Conservation (phyloP, 2,113 vertebrate genomes). For the Pelmatolapia mariae region DNA sequence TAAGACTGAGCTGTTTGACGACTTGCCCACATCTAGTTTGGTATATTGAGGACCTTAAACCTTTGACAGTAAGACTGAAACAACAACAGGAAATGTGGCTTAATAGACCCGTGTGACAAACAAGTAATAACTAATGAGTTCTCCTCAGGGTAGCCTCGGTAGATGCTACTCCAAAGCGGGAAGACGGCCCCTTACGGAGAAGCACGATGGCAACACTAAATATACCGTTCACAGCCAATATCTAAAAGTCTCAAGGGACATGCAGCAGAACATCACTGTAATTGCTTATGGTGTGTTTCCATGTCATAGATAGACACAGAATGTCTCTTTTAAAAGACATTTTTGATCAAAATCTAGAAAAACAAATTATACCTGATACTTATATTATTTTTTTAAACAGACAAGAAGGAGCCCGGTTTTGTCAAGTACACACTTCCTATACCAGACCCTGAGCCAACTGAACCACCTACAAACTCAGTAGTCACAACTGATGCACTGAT, state of each 20-base stretch:
- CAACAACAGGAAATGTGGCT: background rate
- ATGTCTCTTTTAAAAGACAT: background rate
- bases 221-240: conserved; percentile 37
- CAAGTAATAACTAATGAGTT: background rate
- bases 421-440: conserved; percentile 40
- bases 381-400: background rate
- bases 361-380: background rate
- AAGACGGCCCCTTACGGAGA: conserved; percentile 27
- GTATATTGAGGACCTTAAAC: conserved; percentile 54
- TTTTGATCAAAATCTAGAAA: background rate
- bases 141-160: conserved; percentile 27
- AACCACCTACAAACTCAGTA: background rate
- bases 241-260: conserved; percentile 37
- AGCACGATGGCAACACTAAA: conserved; percentile 36
- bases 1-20: conserved; percentile 52
- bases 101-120: background rate
- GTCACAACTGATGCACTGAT: conserved; percentile 33
- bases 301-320: background rate
- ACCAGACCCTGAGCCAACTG: conserved; percentile 2
- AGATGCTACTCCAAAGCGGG: conserved; percentile 37
- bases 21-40: conserved; percentile 66
- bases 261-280: conserved; percentile 49
- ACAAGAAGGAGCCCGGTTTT: conserved; percentile 27
- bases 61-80: conserved; percentile 36
- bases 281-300: conserved; percentile 64